phyloP scores from a whole-genome alignment of 1,140 invertebrate species.

The Halesus radiatus region DNA sequence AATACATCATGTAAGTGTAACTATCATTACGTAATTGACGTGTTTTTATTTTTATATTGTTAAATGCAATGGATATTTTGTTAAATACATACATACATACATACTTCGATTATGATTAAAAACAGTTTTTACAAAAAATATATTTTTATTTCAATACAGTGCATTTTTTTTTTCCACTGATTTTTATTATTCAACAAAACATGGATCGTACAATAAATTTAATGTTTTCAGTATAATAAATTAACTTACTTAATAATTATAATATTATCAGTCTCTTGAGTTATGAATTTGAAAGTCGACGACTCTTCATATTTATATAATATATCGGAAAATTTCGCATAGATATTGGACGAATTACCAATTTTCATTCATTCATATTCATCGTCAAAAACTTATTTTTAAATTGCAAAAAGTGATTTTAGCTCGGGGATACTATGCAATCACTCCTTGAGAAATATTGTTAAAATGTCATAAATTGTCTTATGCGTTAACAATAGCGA shows the following conservation, averaged over 20 bases:
- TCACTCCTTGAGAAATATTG: too few species aligned
- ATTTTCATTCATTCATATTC: too few species aligned
- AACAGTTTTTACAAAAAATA: conserved; percentile 13
- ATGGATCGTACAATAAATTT: conserved; percentile 23
- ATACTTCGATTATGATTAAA: not conserved
- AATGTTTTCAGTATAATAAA: conserved; percentile 11
- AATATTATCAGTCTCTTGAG: conserved; percentile 13
- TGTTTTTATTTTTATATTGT: conserved; percentile 24
- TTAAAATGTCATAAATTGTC: too few species aligned
- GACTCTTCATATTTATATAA: not conserved
- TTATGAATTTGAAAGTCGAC: not conserved
- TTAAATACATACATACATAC: too few species aligned
- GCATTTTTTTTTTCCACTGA: conserved; percentile 5
- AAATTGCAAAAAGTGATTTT: too few species aligned
- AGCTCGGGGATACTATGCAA: too few species aligned
- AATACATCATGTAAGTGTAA: too few species aligned
- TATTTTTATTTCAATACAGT: conserved; percentile 2
- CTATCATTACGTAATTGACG: too few species aligned
- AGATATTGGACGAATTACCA: too few species aligned
- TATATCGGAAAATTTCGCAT: too few species aligned
- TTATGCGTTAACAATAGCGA: too few species aligned
- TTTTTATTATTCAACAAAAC: not conserved
- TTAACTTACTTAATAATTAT: conserved; percentile 23
- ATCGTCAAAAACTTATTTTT: too few species aligned
- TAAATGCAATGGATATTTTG: not conserved